These are phyloP conservation scores for zebrafish (Danio rerio) DNA, from an alignment of 2,113 vertebrate species.

Conservation along the genomic window GRCz12tu NC_133183.1:20249501-20250000, in stretches of 20 bases:
- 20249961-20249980: no score
- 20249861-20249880: no score
- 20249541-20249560: no score
- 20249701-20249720: constrained; percentile 5
- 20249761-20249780: background rate
- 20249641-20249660: background rate
- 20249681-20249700: background rate
- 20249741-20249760: constrained; percentile 7
- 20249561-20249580: no score
- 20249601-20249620: background rate
- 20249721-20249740: background rate
- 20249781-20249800: background rate
- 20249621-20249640: background rate
- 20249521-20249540: background rate
- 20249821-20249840: background rate
- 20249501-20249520: background rate
- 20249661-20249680: background rate
- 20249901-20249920: no score
- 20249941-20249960: no score
- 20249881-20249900: no score
- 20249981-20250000: no score
- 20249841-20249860: no score
- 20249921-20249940: no score
- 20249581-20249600: background rate
- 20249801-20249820: background rate